A percentile compares a stretch with the other conserved stretches of the same genome.
phyloP scores from a whole-genome alignment of 2,888 invertebrate genomes.

The Pediacus dermestoides region DNA sequence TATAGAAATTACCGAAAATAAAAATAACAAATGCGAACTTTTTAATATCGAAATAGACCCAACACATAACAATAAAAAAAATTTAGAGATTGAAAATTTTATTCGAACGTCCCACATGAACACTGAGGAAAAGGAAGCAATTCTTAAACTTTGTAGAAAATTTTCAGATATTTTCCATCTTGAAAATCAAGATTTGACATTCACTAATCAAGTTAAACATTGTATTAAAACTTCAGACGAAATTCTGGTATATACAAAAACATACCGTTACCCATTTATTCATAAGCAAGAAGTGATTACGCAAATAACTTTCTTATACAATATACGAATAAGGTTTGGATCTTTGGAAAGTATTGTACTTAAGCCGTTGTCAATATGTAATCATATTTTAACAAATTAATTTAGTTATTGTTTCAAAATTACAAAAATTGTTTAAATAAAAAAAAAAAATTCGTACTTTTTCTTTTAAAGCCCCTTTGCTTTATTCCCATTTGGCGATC shows the following conservation, averaged over 20 bases:
- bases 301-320: slow-evolving; percentile 20
- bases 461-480: too few relatives aligned
- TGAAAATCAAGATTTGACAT: slow-evolving; percentile 15
- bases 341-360: too few relatives aligned
- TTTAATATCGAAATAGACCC: not conserved
- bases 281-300: slow-evolving; percentile 20
- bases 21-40: too few relatives aligned
- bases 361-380: too few relatives aligned
- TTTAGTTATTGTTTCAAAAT: too few relatives aligned
- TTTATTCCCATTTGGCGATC: too few relatives aligned
- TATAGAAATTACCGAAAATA: too few relatives aligned
- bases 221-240: slow-evolving; percentile 21
- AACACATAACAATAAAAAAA: slow-evolving; percentile 4
- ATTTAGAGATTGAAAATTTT: slow-evolving; percentile 3
- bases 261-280: slow-evolving; percentile 20
- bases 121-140: slow-evolving; percentile 19
- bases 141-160: slow-evolving; percentile 16
- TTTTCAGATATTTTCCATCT: slow-evolving; percentile 19
- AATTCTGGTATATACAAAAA: slow-evolving; percentile 19
- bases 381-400: too few relatives aligned
- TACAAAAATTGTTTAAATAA: too few relatives aligned
- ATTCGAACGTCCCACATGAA: slow-evolving; percentile 21
- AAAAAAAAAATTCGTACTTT: too few relatives aligned
- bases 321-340: too few relatives aligned
- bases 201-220: slow-evolving; percentile 21